These are phyloP conservation scores for Dugesia japonica DNA, from an alignment of 2,888 invertebrate genomes.

Conservation along the genomic window DNA sequence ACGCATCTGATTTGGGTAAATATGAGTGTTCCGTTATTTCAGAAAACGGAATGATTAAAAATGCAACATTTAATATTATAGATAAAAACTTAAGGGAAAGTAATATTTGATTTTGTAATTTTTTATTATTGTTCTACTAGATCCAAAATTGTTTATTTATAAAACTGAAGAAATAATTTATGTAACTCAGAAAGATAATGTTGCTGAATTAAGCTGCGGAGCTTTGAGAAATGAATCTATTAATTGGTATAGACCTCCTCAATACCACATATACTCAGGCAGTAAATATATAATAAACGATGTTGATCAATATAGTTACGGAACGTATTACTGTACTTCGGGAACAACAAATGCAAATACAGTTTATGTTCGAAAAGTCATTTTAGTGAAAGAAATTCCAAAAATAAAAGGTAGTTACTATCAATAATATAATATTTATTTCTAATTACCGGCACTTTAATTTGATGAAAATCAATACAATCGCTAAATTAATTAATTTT, in stretches of 20 bases:
- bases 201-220: not conserved
- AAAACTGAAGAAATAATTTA: not conserved
- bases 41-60: not conserved
- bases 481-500: too few species aligned
- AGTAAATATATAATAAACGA: not conserved
- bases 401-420: not conserved
- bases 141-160: not conserved
- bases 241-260: not conserved
- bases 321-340: not conserved
- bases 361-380: not conserved
- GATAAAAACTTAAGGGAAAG: not conserved
- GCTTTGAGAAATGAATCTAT: not conserved
- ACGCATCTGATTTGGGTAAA: not conserved
- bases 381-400: not conserved
- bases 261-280: not conserved
- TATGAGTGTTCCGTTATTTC: not conserved
- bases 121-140: not conserved
- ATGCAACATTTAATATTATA: not conserved
- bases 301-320: not conserved
- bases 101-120: not conserved
- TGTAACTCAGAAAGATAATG: not conserved
- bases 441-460: too few species aligned
- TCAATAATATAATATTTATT: too few species aligned
- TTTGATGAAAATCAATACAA: too few species aligned
- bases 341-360: not conserved